Conservation (phyloP, 2,113 vertebrate species). For the Strix uralensis region DNA sequence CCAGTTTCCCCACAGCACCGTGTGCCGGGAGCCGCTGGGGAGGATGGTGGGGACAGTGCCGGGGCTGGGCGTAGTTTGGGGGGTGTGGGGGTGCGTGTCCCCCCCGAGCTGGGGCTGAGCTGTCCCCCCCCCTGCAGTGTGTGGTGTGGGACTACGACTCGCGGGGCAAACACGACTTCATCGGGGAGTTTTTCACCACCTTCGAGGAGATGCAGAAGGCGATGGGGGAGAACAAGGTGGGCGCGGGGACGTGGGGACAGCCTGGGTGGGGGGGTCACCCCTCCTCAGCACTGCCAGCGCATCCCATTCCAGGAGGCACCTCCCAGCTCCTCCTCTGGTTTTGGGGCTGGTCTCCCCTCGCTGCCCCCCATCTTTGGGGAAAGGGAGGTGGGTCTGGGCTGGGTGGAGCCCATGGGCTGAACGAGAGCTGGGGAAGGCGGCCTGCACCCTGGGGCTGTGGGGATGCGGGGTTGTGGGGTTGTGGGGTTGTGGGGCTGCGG, state of each 20-base stretch:
- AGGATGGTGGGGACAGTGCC: neutral
- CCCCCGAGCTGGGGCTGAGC: neutral
- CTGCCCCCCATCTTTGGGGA: neutral
- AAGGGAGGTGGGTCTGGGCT: neutral
- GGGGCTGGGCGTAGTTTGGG: neutral
- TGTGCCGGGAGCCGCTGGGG: no score
- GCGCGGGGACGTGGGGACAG: neutral
- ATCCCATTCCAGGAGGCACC: neutral
- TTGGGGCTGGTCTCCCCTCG: fast-evolving
- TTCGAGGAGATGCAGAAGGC: slow-evolving; percentile 93
- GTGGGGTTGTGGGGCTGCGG: neutral
- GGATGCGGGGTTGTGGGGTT: neutral
- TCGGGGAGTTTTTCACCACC: slow-evolving; percentile 92
- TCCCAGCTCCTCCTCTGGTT: neutral
- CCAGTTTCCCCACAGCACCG: fast-evolving
- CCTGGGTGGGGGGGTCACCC: neutral
- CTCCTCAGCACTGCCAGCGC: neutral
- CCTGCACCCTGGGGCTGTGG: neutral
- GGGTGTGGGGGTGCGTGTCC: fast-evolving
- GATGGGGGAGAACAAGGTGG: slow-evolving; percentile 86
- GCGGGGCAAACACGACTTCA: slow-evolving; percentile 94
- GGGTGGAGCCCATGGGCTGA: neutral
- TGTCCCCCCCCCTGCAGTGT: slow-evolving; percentile 57
- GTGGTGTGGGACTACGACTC: slow-evolving; percentile 95
- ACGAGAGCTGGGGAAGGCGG: fast-evolving